Evolutionary conservation across 2,888 invertebrate species (phyloP), one percentile per base, ranked within the genome.

Genomic region (Ptychoptera albimana): DNA sequence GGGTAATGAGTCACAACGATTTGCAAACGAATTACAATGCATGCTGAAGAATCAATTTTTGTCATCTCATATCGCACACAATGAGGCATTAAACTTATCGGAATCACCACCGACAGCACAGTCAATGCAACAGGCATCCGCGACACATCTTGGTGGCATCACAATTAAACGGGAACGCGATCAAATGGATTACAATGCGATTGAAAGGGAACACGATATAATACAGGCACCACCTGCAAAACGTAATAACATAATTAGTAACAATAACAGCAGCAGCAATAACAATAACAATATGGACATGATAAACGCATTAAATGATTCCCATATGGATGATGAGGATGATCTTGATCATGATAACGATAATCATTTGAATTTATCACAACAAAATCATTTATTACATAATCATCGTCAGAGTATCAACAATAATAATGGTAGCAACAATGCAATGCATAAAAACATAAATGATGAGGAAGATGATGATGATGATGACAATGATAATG

Each of bases 71-170:
- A 43, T 38, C 42, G 11, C 14, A 50, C 49, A 34, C 50, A 64
- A 85, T 55, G 89, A 91, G 67, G 88, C 91, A 2, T 70, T 92
- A 45, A 89, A 91, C 66, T 73, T 91, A 35, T 75, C 79, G 49
- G 80, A 81, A 55, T 75, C 68, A 53, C 76, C 70, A 51, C 67
- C 55, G 52, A 68, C 13, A 50, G 55, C 47, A 49, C 59, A 60
- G 4, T 56, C 57, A 6, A 54, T 70, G 56, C 23, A 23, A 23
- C 23, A 23, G 23, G 7, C 23, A 23, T 5, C 23, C 23, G 23
- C 58, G 66, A 23, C 23, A 50, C 51, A 52, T 23, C n/a, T 14
- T 14, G 15, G 70, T 55, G 56, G 53, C 57, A 44, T 69, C 51
- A 47, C 61, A 30, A 64, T 69, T 0, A 77, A 76, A 53, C 64